Evolutionary conservation across 2,888 invertebrate genomes (phyloP).

Genomic region (Heteropelma amictum): DNA sequence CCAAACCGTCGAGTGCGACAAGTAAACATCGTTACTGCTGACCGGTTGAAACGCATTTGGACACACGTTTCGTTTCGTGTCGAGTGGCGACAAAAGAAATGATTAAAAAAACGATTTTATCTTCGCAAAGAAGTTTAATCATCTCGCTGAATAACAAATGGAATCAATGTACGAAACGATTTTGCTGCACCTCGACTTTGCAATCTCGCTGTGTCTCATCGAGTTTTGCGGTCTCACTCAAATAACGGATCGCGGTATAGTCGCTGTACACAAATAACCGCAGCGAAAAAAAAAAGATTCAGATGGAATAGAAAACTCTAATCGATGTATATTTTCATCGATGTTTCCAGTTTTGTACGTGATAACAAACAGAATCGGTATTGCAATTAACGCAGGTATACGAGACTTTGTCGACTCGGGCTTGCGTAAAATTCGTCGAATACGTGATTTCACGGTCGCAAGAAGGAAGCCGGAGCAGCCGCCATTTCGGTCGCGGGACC

Average conservation of each 20-base stretch:
- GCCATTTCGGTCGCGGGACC: constrained; percentile 53
- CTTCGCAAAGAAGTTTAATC: constrained; percentile 2
- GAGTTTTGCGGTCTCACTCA: constrained; percentile 38
- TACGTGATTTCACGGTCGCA: background rate
- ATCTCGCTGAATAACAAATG: background rate
- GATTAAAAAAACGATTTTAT: constrained; percentile 1
- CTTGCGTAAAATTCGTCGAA: background rate
- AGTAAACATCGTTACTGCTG: no score
- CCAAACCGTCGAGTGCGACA: no score
- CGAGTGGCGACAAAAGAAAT: no score
- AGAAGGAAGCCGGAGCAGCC: constrained; percentile 29
- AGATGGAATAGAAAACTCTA: background rate
- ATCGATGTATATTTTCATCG: background rate
- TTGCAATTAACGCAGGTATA: no score
- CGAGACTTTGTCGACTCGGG: no score
- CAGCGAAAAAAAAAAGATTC: background rate
- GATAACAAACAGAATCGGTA: no score
- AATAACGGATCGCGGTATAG: constrained; percentile 56
- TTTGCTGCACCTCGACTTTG: constrained; percentile 16
- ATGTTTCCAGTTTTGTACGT: no score
- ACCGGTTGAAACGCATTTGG: no score
- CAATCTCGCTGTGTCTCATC: constrained; percentile 10
- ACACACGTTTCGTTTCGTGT: no score
- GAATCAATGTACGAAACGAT: constrained; percentile 1
- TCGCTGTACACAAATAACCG: constrained; percentile 24